Percentiles rank a stretch among this genome's conserved stretches.
Conservation (phyloP, 2,113 vertebrate genomes). For the Arvicanthis niloticus region DNA sequence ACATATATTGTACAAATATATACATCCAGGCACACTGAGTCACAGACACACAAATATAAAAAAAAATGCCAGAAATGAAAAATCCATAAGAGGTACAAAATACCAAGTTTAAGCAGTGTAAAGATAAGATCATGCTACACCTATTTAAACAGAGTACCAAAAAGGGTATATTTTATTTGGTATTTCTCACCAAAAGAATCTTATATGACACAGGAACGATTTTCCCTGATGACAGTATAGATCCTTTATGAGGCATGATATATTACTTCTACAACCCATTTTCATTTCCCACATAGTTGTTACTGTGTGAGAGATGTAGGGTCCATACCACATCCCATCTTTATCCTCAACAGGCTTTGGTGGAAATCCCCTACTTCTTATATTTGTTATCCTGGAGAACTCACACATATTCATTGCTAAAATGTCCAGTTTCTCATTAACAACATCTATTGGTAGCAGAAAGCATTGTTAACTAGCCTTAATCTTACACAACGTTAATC, state of each 20-base stretch:
- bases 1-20: not conserved
- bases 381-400: slow-evolving; percentile 17
- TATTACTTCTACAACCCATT: not conserved
- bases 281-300: not conserved
- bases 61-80: not conserved
- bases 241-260: not conserved
- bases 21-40: too few relatives aligned
- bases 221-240: not conserved
- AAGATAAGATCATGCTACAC: not conserved
- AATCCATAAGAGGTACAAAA: not conserved
- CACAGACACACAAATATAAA: not conserved
- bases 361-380: not conserved
- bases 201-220: not conserved
- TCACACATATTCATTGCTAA: not conserved
- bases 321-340: not conserved
- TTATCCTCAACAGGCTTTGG: not conserved
- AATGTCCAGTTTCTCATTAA: not conserved
- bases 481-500: not conserved
- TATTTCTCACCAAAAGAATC: slow-evolving; percentile 4
- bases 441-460: not conserved
- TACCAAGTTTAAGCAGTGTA: not conserved
- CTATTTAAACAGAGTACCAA: not conserved
- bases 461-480: not conserved
- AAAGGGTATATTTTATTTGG: not conserved
- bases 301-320: not conserved